Conservation (phyloP, 2,888 invertebrate species). For the Stegana nigrithorax region DNA sequence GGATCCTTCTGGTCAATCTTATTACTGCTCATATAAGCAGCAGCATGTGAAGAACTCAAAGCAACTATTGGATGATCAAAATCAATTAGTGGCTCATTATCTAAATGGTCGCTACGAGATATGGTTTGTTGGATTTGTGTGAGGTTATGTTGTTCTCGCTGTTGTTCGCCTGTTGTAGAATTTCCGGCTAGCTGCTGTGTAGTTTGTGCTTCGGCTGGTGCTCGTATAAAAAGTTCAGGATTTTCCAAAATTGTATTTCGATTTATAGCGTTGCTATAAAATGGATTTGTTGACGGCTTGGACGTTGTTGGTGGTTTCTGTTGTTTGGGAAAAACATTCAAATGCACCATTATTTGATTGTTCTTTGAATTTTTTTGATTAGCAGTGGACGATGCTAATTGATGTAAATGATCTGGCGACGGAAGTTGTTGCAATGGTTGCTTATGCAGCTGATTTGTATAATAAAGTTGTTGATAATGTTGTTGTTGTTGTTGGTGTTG, state of each 20-base stretch:
- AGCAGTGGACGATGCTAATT: slow-evolving; percentile 16
- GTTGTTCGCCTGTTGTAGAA: slow-evolving; percentile 6
- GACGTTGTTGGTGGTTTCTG: slow-evolving; percentile 46
- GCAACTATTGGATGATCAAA: slow-evolving; percentile 64
- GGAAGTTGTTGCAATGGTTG: slow-evolving; percentile 36
- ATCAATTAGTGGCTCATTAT: slow-evolving; percentile 48
- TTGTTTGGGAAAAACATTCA: slow-evolving; percentile 74
- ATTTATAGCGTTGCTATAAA: slow-evolving; percentile 50
- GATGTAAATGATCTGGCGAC: slow-evolving; percentile 41
- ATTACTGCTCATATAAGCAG: slow-evolving; percentile 41
- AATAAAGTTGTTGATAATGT: slow-evolving; percentile 22
- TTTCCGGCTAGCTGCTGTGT: slow-evolving; percentile 42
- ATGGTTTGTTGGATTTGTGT: slow-evolving; percentile 33
- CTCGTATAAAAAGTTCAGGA: too few relatives aligned
- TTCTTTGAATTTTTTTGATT: slow-evolving; percentile 48
- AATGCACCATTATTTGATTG: slow-evolving; percentile 74
- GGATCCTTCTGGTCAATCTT: slow-evolving; percentile 30
- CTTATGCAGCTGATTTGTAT: slow-evolving; percentile 24
- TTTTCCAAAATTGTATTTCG: slow-evolving; percentile 48
- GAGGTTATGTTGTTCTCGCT: slow-evolving; percentile 17
- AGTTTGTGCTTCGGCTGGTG: slow-evolving; percentile 48
- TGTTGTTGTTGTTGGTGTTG: slow-evolving; percentile 33
- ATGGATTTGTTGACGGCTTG: slow-evolving; percentile 59
- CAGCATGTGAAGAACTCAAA: slow-evolving; percentile 47
- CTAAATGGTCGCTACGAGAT: slow-evolving; percentile 53